Conservation (phyloP, 2,797 vertebrate species). For the Rhynchonycteris naso region DNA sequence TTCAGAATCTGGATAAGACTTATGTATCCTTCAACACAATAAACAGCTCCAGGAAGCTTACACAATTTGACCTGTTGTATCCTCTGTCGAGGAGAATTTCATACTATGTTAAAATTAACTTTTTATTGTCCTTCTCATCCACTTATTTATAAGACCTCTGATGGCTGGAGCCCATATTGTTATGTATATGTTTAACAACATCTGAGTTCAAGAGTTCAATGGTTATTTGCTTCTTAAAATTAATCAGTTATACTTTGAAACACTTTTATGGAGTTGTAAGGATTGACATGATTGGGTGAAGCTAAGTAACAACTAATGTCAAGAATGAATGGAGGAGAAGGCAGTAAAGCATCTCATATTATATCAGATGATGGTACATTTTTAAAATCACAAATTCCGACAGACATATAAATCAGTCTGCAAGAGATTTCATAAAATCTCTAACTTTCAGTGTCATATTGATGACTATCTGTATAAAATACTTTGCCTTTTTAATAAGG, state of each 20-base stretch:
- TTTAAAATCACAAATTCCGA: not conserved
- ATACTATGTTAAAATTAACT: not conserved
- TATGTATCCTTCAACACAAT: not conserved
- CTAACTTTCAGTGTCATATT: not conserved
- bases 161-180: not conserved
- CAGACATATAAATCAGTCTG: not conserved
- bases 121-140: not conserved
- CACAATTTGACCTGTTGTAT: not conserved
- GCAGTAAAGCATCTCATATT: not conserved
- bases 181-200: not conserved
- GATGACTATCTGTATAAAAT: not conserved
- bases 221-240: not conserved
- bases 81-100: not conserved
- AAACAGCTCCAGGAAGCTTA: not conserved
- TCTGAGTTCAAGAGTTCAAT: not conserved
- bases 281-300: not conserved
- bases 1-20: not conserved
- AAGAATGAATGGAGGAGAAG: not conserved
- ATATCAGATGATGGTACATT: not conserved
- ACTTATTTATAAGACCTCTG: not conserved
- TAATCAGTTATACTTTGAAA: not conserved
- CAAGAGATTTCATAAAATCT: not conserved
- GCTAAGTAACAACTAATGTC: not conserved
- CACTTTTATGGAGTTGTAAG: not conserved
- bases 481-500: not conserved